Evolutionary conservation across 92 coral and sea anemone genomes (phyloP).

Genomic region (Phenganax stokvisi): DNA sequence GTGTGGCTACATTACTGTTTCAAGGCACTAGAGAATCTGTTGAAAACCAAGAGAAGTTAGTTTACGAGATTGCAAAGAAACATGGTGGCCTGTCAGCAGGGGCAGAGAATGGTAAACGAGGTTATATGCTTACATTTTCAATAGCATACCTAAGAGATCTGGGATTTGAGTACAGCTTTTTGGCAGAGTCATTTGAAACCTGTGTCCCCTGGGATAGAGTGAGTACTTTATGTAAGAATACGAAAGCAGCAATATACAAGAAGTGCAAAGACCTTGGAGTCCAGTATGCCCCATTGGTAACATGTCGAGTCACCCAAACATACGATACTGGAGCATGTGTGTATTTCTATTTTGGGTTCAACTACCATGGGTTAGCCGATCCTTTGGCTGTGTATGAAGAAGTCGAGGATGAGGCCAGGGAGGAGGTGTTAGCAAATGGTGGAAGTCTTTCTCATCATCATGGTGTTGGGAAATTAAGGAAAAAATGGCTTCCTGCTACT

Average conservation of each 20-base stretch:
- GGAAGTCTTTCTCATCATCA: conserved; percentile 97
- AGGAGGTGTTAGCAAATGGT: conserved; percentile 91
- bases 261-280: conserved; percentile 87
- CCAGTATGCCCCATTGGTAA: conserved; percentile 70
- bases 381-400: conserved; percentile 68
- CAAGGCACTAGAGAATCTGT: conserved; percentile 77
- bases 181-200: conserved; percentile 95
- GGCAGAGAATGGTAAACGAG: conserved; percentile 90
- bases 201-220: conserved; percentile 99
- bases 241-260: conserved; percentile 73
- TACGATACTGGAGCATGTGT: conserved; percentile 98
- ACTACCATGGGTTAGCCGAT: conserved; percentile 69
- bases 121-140: conserved; percentile 91
- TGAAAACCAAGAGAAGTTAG: conserved; percentile 72
- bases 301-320: conserved; percentile 95
- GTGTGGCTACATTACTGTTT: conserved; percentile 89
- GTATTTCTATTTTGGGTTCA: conserved; percentile 93
- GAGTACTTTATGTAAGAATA: conserved; percentile 69
- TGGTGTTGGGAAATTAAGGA: conserved; percentile 88
- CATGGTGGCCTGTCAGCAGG: conserved; percentile 92
- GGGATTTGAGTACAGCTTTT: conserved; percentile 75
- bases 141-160: conserved; percentile 92
- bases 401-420: conserved; percentile 77
- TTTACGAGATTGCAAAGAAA: conserved; percentile 80
- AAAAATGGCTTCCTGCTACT: conserved; percentile 83